phyloP scores from a whole-genome alignment of 2,888 invertebrate genomes.

The Chrysolina oricalcia region DNA sequence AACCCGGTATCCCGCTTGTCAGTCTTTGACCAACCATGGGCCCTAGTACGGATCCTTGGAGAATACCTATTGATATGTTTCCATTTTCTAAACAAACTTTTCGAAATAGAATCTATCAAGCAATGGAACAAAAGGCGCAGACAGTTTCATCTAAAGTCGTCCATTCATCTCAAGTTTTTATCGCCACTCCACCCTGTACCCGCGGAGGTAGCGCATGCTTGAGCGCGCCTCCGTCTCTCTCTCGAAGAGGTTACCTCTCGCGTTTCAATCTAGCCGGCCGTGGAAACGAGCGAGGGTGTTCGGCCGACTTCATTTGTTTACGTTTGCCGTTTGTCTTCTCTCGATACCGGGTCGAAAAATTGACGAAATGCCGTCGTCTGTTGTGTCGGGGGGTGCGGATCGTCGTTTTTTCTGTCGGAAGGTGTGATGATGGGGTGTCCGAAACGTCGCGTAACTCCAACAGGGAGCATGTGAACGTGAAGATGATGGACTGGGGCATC shows the following conservation, averaged over 20 bases:
- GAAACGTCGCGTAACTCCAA: slow-evolving; percentile 21
- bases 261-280: slow-evolving; percentile 57
- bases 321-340: slow-evolving; percentile 26
- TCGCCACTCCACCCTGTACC: slow-evolving; percentile 48
- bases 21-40: too few species aligned
- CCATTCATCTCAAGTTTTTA: not conserved
- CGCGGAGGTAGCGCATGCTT: slow-evolving; percentile 63
- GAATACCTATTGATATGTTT: too few species aligned
- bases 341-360: slow-evolving; percentile 16
- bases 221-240: slow-evolving; percentile 51
- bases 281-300: slow-evolving; percentile 54
- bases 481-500: slow-evolving; percentile 85
- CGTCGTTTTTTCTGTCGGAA: not conserved
- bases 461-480: slow-evolving; percentile 58
- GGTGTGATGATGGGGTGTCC: slow-evolving; percentile 10
- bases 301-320: slow-evolving; percentile 27
- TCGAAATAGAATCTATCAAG: too few species aligned
- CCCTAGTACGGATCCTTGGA: too few species aligned
- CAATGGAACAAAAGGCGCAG: not conserved
- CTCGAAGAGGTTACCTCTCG: slow-evolving; percentile 55
- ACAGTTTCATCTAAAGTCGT: not conserved
- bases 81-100: too few species aligned
- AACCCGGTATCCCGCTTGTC: too few species aligned
- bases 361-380: slow-evolving; percentile 7
- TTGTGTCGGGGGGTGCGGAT: not conserved